phyloP scores from a whole-genome alignment of 2,113 vertebrate species.

The Bubo blakistoni region DNA sequence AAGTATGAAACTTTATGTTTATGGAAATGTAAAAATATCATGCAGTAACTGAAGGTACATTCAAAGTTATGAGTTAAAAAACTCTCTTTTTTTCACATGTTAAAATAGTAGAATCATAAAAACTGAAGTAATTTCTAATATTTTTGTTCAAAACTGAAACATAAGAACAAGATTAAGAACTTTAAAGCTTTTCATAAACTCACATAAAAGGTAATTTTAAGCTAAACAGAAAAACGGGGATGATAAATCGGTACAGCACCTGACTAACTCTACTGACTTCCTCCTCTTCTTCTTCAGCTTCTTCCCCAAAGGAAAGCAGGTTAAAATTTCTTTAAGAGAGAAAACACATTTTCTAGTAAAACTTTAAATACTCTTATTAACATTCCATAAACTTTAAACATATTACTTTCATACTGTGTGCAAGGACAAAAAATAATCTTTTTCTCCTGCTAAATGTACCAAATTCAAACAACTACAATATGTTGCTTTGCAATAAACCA shows the following conservation, averaged over 20 bases:
- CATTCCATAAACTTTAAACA: background rate
- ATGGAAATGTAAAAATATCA: background rate
- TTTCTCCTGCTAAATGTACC: background rate
- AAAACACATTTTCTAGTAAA: background rate
- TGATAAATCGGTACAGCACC: slow-evolving; percentile 69
- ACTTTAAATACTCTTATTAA: background rate
- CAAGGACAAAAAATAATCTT: background rate
- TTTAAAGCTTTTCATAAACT: background rate
- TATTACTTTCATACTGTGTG: background rate
- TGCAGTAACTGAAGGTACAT: background rate
- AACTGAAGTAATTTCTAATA: background rate
- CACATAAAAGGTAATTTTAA: background rate
- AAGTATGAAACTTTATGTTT: background rate
- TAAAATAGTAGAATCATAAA: background rate
- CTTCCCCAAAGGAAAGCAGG: slow-evolving; percentile 95
- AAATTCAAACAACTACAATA: background rate
- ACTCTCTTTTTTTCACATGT: background rate
- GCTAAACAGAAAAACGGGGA: background rate
- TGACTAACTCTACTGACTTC: slow-evolving; percentile 93
- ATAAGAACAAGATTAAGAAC: background rate
- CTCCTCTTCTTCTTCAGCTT: slow-evolving; percentile 97
- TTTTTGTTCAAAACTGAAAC: background rate
- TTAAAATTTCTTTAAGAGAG: slow-evolving; percentile 87
- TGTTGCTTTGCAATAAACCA: background rate
- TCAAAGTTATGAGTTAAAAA: background rate